Percentiles rank a stretch among this genome's conserved stretches.
These are phyloP conservation scores for Drosophila orena DNA, from an alignment of 1,140 invertebrate species.

Conservation along the genomic window DNA sequence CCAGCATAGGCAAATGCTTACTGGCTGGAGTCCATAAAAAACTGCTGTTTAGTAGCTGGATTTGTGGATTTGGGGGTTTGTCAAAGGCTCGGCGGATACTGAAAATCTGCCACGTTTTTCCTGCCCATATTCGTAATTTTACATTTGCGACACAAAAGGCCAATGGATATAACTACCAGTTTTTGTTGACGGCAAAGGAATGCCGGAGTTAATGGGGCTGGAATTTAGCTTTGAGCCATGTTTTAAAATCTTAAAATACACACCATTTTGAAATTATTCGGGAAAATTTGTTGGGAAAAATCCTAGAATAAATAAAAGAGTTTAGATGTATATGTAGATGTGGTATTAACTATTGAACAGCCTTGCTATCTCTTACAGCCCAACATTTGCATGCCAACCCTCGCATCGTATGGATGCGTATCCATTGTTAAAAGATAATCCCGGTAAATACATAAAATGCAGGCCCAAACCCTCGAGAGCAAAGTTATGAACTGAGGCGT, in stretches of 20 bases:
- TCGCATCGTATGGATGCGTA: slow-evolving; percentile 2
- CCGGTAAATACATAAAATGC: slow-evolving; percentile 67
- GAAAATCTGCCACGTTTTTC: slow-evolving; percentile 29
- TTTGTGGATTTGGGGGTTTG: slow-evolving; percentile 60
- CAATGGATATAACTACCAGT: slow-evolving; percentile 13
- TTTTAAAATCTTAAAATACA: too few relatives aligned
- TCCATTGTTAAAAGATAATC: slow-evolving; percentile 36
- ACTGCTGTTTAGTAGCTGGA: slow-evolving; percentile 70
- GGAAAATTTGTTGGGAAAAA: too few relatives aligned
- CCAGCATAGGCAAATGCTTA: slow-evolving; percentile 52
- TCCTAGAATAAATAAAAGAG: too few relatives aligned
- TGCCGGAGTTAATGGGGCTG: neutral
- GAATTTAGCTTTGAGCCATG: neutral
- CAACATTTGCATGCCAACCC: slow-evolving; percentile 19
- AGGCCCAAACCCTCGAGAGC: slow-evolving; percentile 69
- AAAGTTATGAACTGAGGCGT: slow-evolving; percentile 66
- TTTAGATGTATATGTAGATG: too few relatives aligned
- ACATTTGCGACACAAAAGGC: slow-evolving; percentile 46
- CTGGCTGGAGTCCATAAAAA: slow-evolving; percentile 55
- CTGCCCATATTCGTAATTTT: slow-evolving; percentile 61
- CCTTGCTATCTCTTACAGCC: too few relatives aligned
- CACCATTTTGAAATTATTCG: too few relatives aligned
- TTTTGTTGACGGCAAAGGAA: slow-evolving; percentile 11
- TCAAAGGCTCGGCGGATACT: slow-evolving; percentile 61
- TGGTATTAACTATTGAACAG: too few relatives aligned